Percentiles rank a stretch among this genome's conserved stretches.
Conservation (phyloP, 2,888 invertebrate species). For the Apamea anceps region DNA sequence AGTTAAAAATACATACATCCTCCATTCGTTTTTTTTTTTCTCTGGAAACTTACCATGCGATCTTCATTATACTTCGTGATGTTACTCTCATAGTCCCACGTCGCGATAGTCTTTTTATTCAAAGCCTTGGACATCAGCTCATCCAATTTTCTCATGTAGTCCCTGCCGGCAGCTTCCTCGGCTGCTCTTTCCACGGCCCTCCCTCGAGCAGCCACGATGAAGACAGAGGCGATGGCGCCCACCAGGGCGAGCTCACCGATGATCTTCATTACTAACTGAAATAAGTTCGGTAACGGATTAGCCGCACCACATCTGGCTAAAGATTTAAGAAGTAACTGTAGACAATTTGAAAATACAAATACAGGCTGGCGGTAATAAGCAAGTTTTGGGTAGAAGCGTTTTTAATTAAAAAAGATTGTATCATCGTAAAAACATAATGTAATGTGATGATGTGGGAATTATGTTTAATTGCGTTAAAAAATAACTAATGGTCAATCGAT, state of each 20-base stretch:
- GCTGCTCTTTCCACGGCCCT: conserved; percentile 87
- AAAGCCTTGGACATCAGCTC: conserved; percentile 89
- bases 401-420: neutral
- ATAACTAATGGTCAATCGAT: neutral
- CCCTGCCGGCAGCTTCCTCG: conserved; percentile 90
- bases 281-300: neutral
- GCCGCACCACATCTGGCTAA: neutral
- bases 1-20: too few species aligned
- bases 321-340: neutral
- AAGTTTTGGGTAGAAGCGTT: neutral
- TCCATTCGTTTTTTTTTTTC: too few species aligned
- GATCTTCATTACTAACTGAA: conserved; percentile 86
- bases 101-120: conserved; percentile 90
- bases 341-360: neutral
- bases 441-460: too few species aligned
- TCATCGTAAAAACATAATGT: neutral
- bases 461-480: neutral
- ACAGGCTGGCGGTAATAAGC: too few species aligned
- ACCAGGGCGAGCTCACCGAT: conserved; percentile 84
- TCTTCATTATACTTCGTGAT: conserved; percentile 93
- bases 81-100: conserved; percentile 94
- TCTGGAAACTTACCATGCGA: conserved; percentile 75
- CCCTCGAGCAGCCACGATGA: conserved; percentile 87
- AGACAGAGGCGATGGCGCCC: conserved; percentile 87
- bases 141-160: conserved; percentile 91